Evolutionary conservation across 2,797 vertebrate species (phyloP).

Genomic region (Petrocephalus schoutedeni): DNA sequence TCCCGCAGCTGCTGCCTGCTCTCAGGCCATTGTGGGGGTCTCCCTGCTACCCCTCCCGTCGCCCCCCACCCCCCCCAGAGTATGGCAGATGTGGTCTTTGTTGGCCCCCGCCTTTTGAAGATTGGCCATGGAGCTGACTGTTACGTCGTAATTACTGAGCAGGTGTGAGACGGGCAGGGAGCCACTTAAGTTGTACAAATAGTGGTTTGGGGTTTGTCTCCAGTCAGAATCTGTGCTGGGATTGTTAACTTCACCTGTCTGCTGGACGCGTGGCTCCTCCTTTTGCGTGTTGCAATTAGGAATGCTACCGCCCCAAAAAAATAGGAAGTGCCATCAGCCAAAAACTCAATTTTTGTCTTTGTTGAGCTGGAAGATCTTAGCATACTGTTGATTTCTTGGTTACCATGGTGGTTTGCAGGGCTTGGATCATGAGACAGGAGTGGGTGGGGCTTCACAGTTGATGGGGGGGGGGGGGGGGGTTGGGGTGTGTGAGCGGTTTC

Average conservation of each 20-base stretch:
- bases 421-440: constrained; percentile 11
- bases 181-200: not conserved
- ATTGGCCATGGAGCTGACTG: not conserved
- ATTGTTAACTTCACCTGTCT: not conserved
- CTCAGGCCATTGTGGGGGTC: constrained; percentile 54
- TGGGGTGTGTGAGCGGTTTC: not conserved
- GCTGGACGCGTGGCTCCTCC: not conserved
- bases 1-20: constrained; percentile 58
- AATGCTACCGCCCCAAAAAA: not conserved
- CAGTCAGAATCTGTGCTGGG: not conserved
- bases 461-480: not conserved
- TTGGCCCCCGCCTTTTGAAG: not conserved
- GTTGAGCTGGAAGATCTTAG: constrained; percentile 11
- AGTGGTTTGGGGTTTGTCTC: not conserved
- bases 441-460: not conserved
- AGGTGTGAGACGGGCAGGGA: not conserved
- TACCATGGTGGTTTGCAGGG: constrained; percentile 26
- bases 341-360: not conserved
- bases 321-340: not conserved
- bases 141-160: not conserved
- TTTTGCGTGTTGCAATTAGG: not conserved
- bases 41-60: constrained; percentile 17
- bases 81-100: constrained; percentile 16
- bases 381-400: constrained; percentile 21
- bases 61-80: not conserved